Base-by-base conservation (phyloP, 2,888 invertebrate species). In the Linnaemya vulpina region DNA sequence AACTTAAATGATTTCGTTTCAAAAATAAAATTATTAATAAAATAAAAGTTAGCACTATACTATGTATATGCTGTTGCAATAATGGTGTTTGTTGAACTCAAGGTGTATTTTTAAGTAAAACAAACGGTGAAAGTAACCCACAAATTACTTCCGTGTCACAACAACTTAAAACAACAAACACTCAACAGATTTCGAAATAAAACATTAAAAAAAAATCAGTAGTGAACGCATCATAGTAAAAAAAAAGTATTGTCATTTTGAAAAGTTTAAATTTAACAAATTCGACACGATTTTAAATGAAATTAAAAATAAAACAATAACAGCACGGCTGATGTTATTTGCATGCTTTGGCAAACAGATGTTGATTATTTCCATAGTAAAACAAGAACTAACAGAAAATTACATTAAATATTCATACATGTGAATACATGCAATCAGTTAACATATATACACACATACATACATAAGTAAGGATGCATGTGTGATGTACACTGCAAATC, bases 81-180 rank as follows among this genome's bases (percentile, higher is more conserved):
- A 67, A 71, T 81, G n/a, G 35, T 55, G 30, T 71, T 73, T 73
- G 49, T 60, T 38, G 15, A 60, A 73, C 65, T 73, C 75, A 75
- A 84, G 75, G 71, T 84, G 53, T 60, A n/a, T 49, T 79, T 71
- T 49, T 46, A 58, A 22, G 20, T 49, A 70, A 60, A 74, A 71
- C 43, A 84, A 87, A 88, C 84, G 90, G 92, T 89, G 92, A 92
- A 92, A 92, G 92, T 92, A 91, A 90, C 91, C 90, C 90, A 91
- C 90, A 91, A 91, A 89, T 89, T 88, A 89, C 89, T 89, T 89
- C 89, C 89, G 89, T 89, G 89, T 90, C 68, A 62, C 67, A 78
- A 83, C 58, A 76, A 79, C 73, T 46, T 30, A 71, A 60, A 76
- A 60, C 62, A 82, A 10, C 51, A 53, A 53, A 53, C 73, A 75